These are phyloP conservation scores for Spatulosminthurus flaviceps DNA, from an alignment of 2,888 invertebrate species.

Conservation along the genomic window DNA sequence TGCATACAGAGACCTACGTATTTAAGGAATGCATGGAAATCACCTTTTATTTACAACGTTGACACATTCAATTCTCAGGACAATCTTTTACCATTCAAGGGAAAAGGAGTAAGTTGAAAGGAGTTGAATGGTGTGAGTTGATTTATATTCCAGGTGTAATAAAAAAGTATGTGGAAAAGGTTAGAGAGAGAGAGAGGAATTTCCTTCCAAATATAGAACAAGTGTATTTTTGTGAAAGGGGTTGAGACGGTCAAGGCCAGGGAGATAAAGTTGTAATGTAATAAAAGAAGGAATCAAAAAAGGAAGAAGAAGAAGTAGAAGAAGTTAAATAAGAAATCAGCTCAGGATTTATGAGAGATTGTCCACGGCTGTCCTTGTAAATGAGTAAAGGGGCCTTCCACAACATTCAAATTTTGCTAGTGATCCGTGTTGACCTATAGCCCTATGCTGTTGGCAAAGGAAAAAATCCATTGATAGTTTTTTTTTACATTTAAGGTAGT, in stretches of 20 bases:
- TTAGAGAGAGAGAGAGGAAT: not conserved
- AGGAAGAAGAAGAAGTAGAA: constrained; percentile 7
- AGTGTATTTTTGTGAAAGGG: constrained; percentile 13
- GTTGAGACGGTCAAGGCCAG: constrained; percentile 17
- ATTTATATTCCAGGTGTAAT: not conserved
- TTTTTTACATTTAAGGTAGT: constrained; percentile 5
- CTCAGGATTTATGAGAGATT: constrained; percentile 35
- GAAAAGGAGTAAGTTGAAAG: too few relatives aligned
- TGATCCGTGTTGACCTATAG: constrained; percentile 43
- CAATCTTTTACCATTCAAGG: too few relatives aligned
- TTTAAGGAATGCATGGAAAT: too few relatives aligned
- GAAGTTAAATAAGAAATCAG: constrained; percentile 33
- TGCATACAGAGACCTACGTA: too few relatives aligned
- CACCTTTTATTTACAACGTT: too few relatives aligned
- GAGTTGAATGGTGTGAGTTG: not conserved
- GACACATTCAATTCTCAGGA: too few relatives aligned
- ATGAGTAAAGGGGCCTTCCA: constrained; percentile 31
- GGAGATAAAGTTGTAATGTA: not conserved
- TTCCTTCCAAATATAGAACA: constrained; percentile 16
- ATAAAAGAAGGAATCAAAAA: not conserved
- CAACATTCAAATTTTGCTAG: constrained; percentile 45
- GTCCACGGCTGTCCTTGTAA: constrained; percentile 15
- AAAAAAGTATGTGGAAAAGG: not conserved
- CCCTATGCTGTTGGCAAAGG: constrained; percentile 18
- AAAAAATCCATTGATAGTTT: constrained; percentile 42